These are phyloP conservation scores for Tetranychus truncatus DNA, from an alignment of 2,888 invertebrate genomes.

Conservation along the genomic window DNA sequence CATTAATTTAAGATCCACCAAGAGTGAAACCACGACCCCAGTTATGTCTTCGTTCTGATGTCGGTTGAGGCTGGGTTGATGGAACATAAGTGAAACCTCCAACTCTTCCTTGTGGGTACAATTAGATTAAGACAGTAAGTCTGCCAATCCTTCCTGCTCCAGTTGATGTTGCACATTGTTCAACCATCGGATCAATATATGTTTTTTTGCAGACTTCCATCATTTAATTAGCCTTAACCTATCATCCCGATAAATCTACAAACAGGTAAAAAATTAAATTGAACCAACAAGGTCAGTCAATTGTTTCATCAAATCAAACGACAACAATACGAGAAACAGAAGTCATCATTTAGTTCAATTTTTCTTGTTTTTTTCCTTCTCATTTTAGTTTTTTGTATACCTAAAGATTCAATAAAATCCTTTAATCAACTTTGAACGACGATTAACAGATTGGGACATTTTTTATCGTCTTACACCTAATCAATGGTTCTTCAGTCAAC, in stretches of 20 bases:
- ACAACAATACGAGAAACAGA: too few species aligned
- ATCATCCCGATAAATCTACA: too few species aligned
- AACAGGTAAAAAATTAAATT: too few species aligned
- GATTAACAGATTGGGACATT: not conserved
- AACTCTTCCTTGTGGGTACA: not conserved
- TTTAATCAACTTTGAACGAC: not conserved
- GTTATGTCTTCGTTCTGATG: not conserved
- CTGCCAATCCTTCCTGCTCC: too few species aligned
- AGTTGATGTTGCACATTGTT: too few species aligned
- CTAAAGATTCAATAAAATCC: not conserved
- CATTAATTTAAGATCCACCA: not conserved
- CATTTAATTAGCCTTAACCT: too few species aligned
- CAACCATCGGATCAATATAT: too few species aligned
- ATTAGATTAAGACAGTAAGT: too few species aligned
- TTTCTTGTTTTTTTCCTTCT: not conserved
- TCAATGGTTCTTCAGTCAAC: not conserved
- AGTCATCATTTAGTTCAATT: not conserved
- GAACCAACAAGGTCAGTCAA: too few species aligned
- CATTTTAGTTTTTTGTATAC: not conserved
- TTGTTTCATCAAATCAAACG: too few species aligned
- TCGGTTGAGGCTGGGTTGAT: not conserved
- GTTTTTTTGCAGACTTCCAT: too few species aligned
- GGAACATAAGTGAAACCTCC: not conserved
- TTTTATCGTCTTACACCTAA: not conserved
- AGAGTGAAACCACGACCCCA: slow-evolving; percentile 5